These are phyloP conservation scores for Melipona bicolor DNA, from an alignment of 2,888 invertebrate genomes.

Conservation along the genomic window DNA sequence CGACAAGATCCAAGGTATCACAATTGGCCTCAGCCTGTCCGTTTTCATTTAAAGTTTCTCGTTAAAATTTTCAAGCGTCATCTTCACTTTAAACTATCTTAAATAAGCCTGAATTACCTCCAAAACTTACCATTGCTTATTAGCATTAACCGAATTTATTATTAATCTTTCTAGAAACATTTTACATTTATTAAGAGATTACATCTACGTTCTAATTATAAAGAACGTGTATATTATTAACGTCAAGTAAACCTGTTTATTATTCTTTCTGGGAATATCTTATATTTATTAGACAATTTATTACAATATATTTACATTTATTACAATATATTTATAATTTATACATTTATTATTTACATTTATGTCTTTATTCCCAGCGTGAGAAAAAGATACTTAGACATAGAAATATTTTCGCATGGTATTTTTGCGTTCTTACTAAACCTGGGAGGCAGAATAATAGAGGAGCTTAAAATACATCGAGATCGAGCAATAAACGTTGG, in stretches of 20 bases:
- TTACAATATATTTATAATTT: too few relatives aligned
- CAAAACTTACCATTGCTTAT: not conserved
- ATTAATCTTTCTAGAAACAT: not conserved
- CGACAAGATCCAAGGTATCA: slow-evolving; percentile 61
- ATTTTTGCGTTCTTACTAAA: not conserved
- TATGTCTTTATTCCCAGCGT: not conserved
- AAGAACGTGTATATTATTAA: too few relatives aligned
- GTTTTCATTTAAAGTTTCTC: slow-evolving; percentile 48
- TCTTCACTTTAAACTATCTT: not conserved
- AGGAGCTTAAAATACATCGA: not conserved
- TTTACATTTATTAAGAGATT: not conserved
- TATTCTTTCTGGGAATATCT: too few relatives aligned
- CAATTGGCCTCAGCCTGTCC: slow-evolving; percentile 60
- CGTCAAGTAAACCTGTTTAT: too few relatives aligned
- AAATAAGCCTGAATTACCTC: too few relatives aligned
- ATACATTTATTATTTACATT: not conserved
- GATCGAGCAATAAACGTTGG: not conserved
- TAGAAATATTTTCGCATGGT: not conserved
- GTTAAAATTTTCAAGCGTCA: slow-evolving; percentile 26
- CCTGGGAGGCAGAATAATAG: not conserved
- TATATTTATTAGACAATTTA: too few relatives aligned
- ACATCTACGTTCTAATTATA: not conserved
- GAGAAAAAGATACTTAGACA: not conserved
- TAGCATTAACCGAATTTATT: not conserved
- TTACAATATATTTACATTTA: too few relatives aligned